A percentile compares a stretch with the other conserved stretches of the same genome.
These are phyloP conservation scores for Epizoanthus scotinus DNA, from an alignment of 92 coral and sea anemone genomes.

Conservation along the genomic window DNA sequence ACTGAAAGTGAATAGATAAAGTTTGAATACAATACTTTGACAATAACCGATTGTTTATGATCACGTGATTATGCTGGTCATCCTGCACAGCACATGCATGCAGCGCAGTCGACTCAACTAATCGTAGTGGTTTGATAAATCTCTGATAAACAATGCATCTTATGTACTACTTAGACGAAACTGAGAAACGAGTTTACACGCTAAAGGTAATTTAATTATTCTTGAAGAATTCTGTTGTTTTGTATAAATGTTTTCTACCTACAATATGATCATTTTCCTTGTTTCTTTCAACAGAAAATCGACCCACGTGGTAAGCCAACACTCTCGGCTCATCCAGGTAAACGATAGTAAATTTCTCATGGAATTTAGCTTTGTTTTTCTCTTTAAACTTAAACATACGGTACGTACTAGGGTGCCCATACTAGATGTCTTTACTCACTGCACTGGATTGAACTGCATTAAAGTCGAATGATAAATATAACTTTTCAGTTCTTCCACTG, in stretches of 20 bases:
- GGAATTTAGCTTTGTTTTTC: no score
- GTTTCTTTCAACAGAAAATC: constrained; percentile 64
- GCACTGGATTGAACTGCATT: neutral
- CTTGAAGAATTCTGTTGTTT: neutral
- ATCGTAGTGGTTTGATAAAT: no score
- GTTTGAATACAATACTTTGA: neutral
- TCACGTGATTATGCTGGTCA: neutral
- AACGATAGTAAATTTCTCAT: neutral
- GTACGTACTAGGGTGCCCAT: neutral
- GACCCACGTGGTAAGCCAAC: constrained; percentile 87
- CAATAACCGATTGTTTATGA: no score
- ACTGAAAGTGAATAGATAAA: neutral
- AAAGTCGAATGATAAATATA: neutral
- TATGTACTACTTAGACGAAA: constrained; percentile 78
- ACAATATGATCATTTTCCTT: neutral
- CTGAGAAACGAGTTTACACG: constrained; percentile 88
- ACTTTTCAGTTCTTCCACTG: no score
- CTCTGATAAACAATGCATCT: no score
- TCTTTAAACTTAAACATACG: neutral
- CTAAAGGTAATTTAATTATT: constrained; percentile 63
- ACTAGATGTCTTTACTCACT: neutral
- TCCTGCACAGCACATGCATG: no score
- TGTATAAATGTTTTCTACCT: neutral
- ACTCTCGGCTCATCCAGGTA: constrained; percentile 97
- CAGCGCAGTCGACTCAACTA: no score